Base-by-base conservation (phyloP, 2,797 vertebrate species). In the Diplodus puntazzo region DNA sequence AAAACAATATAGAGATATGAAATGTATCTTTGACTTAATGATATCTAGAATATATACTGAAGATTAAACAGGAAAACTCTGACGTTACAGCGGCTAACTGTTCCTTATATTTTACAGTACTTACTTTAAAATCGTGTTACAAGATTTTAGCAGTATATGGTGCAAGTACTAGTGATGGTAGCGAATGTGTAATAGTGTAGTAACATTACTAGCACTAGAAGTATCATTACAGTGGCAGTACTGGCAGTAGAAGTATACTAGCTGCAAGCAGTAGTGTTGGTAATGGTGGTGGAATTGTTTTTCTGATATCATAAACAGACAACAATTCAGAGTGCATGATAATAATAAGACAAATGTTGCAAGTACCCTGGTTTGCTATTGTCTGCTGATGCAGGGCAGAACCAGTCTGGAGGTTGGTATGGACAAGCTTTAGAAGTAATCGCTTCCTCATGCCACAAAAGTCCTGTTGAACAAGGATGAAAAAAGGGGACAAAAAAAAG, bases 381-480 rank as follows among this genome's bases (percentile, higher is more conserved):
- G 21, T 81, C 70, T 73, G 50, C 79, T 63, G 82, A 63, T 42
- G 42, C 64, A 21, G 67, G 0, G n/a, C 12, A 48, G 69, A 92
- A 93, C 87, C 83, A 90, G 49, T 83, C 77, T 42, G 90, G 82
- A 61, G 88, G 75, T 66, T 83, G 88, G 72, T 91, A 94, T 34
- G 83, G 20, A 16, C 27, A 80, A 6, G 87, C 20, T 82, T 85
- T 84, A 42, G 83, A 30, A 12, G 54, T 14, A 10, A 53, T 0
- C 7, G 69, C 54, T 23, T 88, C 87, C 18, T 93, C 88, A 7
- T 94, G 92, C 74, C 92, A 92, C 67, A 95, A 71, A 77, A 95
- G 92, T 69, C 91, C 95, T 95, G 80, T 48, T 46, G 14, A 55
- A 77, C 39, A 69, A 49, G 27, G 1, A 54, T 20, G 11, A 30